Base-by-base conservation (phyloP, 2,113 vertebrate species). In the Tinamus guttatus region DNA sequence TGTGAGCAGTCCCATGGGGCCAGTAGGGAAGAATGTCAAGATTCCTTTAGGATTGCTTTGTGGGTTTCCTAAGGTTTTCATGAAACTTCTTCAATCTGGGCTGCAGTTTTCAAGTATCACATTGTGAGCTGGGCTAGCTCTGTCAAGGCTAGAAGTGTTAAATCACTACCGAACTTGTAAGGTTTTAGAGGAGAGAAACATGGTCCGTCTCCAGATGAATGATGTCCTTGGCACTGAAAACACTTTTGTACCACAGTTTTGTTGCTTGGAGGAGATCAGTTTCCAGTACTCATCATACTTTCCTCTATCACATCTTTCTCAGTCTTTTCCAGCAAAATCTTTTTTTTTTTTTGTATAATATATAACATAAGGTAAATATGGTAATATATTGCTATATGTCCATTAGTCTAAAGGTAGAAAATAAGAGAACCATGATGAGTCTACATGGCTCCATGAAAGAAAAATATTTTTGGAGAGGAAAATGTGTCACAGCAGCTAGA, bases 1-100 rank as follows among this genome's bases (percentile, higher is more conserved):
- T 5, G 5, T 8, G 30, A 43, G 7, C 7, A 22, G 51, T 40
- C 70, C n/a, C 9, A 6, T 0, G 5, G 75, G 52, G 45, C 27
- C 16, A 49, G 38, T 8, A 59, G 45, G 22, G 60, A 65, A 41
- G 32, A n/a, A 78, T 76, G 30, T 8, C 9, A 9, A 20, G 43
- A n/a, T n/a, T n/a, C n/a, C 34, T 68, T 36, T 27, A 63, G 70
- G 24, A 63, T 27, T 63, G 47, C 64, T 49, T 19, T 24, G 38
- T 41, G 67, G 27, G 13, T 41, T 91, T 79, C 32, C 5, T n/a
- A 21, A 82, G 12, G 12, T 15, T 67, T 81, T 47, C 16, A 27
- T 27, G 22, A 82, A 78, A 78, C 15, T 5, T 76, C 63, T 80
- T 68, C 41, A 56, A 0, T 56, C 38, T 89, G 65, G 47, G 14